A percentile compares a stretch with the other conserved stretches of the same genome.
Conservation (phyloP, 2,888 invertebrate genomes). For the Lordiphosa andalusiaca region DNA sequence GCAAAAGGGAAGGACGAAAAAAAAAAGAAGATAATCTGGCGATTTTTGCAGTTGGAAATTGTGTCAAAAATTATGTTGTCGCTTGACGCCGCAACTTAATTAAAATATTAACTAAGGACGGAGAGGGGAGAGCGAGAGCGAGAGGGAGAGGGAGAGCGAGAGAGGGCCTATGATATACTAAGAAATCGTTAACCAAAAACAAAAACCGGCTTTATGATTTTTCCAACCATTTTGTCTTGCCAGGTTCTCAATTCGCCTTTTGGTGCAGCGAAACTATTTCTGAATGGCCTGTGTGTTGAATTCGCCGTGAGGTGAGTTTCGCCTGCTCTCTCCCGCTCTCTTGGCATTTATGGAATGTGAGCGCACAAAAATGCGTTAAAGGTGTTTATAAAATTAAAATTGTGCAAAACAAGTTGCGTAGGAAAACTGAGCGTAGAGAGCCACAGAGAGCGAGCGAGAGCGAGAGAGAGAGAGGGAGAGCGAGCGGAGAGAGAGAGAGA, state of each 20-base stretch:
- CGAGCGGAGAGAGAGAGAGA: constrained; percentile 6
- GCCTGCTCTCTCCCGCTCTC: constrained; percentile 11
- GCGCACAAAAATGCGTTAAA: constrained; percentile 74
- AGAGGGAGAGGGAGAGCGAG: not conserved
- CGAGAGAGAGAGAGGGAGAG: constrained; percentile 7
- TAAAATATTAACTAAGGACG: constrained; percentile 46
- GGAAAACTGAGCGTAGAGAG: constrained; percentile 17
- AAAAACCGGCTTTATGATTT: constrained; percentile 64
- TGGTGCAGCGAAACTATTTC: constrained; percentile 53
- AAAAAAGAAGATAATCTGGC: constrained; percentile 52
- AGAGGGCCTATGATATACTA: constrained; percentile 8
- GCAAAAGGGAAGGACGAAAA: constrained; percentile 25
- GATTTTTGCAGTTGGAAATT: constrained; percentile 55
- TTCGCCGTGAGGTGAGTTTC: constrained; percentile 63
- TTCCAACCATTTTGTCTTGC: constrained; percentile 67
- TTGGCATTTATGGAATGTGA: constrained; percentile 73
- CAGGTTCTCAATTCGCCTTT: constrained; percentile 27
- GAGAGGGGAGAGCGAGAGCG: not conserved
- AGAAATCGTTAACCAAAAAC: constrained; percentile 10
- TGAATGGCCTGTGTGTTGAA: constrained; percentile 49
- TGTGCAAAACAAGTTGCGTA: constrained; percentile 72
- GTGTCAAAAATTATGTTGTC: constrained; percentile 74
- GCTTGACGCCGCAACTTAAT: constrained; percentile 57
- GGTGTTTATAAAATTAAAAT: constrained; percentile 75
- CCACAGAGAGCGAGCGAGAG: constrained; percentile 7